Conservation (phyloP, 2,888 invertebrate species). For the Euphydryas editha region DNA sequence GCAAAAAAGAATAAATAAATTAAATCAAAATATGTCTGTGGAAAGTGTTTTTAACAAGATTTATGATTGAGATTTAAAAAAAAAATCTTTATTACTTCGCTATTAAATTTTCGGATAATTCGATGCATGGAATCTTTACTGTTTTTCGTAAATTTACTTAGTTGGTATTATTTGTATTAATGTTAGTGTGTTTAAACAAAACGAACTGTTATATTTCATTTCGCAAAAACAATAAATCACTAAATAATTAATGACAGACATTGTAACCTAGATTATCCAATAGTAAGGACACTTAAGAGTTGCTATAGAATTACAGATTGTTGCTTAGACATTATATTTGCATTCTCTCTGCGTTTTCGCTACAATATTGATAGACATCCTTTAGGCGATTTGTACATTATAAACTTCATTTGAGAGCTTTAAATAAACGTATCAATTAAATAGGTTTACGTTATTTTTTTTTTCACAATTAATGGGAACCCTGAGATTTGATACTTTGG, state of each 20-base stretch:
- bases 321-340: conserved; percentile 15
- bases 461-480: not conserved
- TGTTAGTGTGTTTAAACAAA: conserved; percentile 28
- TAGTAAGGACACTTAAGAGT: conserved; percentile 39
- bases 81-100: not conserved
- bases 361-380: conserved; percentile 8
- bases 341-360: conserved; percentile 28
- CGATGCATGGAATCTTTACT: not conserved
- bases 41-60: too few relatives aligned
- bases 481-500: not conserved
- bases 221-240: conserved; percentile 40
- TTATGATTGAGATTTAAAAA: too few relatives aligned
- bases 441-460: not conserved
- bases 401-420: conserved; percentile 6
- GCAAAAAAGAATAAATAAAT: too few relatives aligned
- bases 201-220: conserved; percentile 24
- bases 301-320: conserved; percentile 36
- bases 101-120: not conserved
- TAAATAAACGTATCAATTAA: conserved; percentile 10
- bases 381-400: conserved; percentile 9
- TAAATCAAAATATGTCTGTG: too few relatives aligned
- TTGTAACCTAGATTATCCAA: conserved; percentile 42
- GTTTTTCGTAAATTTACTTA: not conserved
- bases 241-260: conserved; percentile 41
- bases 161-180: conserved; percentile 12